These are phyloP conservation scores for Loxodonta africana DNA, from an alignment of 2,113 vertebrate genomes.

Conservation along the genomic window DNA sequence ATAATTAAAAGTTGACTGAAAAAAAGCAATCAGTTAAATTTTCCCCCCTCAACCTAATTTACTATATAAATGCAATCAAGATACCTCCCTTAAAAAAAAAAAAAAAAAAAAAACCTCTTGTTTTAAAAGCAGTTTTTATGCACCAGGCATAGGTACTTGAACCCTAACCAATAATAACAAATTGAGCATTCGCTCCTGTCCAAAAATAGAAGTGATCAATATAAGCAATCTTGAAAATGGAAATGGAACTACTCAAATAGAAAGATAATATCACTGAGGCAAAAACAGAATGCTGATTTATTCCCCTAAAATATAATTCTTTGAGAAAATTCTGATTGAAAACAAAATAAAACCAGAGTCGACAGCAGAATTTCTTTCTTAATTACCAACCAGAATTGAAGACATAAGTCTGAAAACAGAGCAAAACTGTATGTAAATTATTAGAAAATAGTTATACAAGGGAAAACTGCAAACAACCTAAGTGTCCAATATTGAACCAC, in stretches of 20 bases:
- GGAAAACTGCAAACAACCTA: constrained; percentile 27
- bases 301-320: constrained; percentile 22
- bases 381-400: constrained; percentile 45
- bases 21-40: constrained; percentile 56
- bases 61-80: constrained; percentile 59
- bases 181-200: constrained; percentile 1
- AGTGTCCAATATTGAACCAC: neutral
- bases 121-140: constrained; percentile 57
- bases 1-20: constrained; percentile 63
- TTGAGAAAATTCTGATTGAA: constrained; percentile 39
- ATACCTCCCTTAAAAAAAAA: neutral
- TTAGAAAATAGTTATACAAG: constrained; percentile 30
- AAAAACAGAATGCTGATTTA: constrained; percentile 48
- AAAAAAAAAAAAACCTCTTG: neutral
- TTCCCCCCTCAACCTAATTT: constrained; percentile 43
- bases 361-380: constrained; percentile 3
- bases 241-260: neutral
- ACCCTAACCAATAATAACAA: constrained; percentile 70
- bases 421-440: constrained; percentile 45
- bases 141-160: neutral
- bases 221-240: constrained; percentile 17
- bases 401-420: constrained; percentile 6
- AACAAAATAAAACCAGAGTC: constrained; percentile 51
- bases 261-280: constrained; percentile 45
- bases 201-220: constrained; percentile 41